phyloP scores from a whole-genome alignment of 2,113 vertebrate species.

The Thryonomys swinderianus region DNA sequence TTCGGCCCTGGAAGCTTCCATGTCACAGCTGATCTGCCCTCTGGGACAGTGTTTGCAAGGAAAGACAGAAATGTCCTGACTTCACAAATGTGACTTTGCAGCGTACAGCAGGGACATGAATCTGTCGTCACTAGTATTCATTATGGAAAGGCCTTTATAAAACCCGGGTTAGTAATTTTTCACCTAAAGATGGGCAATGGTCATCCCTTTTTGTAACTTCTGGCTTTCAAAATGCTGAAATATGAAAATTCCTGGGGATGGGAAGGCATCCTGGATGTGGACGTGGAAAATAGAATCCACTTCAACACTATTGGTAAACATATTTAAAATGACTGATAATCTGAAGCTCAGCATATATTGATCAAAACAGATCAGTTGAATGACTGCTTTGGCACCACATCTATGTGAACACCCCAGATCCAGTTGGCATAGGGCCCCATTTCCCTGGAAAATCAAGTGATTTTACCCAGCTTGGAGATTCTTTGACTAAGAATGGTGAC shows the following conservation, averaged over 20 bases:
- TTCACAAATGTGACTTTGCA: slow-evolving; percentile 87
- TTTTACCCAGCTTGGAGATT: not conserved
- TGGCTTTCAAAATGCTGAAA: slow-evolving; percentile 82
- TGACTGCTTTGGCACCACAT: fast-evolving
- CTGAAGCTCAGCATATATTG: not conserved
- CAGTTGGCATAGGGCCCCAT: fast-evolving
- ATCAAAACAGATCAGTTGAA: not conserved
- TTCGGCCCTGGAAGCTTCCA: fast-evolving
- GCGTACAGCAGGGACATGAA: slow-evolving; percentile 85
- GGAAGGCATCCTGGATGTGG: slow-evolving; percentile 63
- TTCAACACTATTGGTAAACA: slow-evolving; percentile 68
- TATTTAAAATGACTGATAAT: slow-evolving; percentile 72
- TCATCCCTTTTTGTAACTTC: slow-evolving; percentile 79
- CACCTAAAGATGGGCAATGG: slow-evolving; percentile 81
- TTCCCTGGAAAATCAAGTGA: fast-evolving
- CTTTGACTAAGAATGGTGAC: not conserved
- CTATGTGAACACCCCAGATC: not conserved
- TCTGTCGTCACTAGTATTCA: slow-evolving; percentile 86
- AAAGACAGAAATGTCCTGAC: slow-evolving; percentile 83
- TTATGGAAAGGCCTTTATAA: slow-evolving; percentile 88
- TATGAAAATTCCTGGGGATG: slow-evolving; percentile 76
- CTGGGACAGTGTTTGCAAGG: slow-evolving; percentile 71
- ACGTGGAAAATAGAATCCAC: slow-evolving; percentile 61
- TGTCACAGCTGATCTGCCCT: not conserved
- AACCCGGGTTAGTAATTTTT: slow-evolving; percentile 89